Evolutionary conservation across 2,888 invertebrate genomes (phyloP).

Genomic region (Argyresthia goedartella): DNA sequence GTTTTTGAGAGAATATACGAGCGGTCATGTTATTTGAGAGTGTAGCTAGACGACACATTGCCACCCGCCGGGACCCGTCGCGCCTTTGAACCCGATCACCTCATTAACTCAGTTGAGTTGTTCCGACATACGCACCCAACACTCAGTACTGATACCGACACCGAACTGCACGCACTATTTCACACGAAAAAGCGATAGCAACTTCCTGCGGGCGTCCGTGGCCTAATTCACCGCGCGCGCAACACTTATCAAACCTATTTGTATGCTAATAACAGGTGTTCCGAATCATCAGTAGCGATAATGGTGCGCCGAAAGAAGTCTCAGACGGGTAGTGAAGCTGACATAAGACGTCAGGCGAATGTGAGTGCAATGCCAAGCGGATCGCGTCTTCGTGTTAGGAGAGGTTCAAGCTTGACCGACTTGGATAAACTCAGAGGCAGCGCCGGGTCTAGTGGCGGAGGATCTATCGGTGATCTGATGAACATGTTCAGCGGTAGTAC

Average conservation of each 20-base stretch:
- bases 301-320: conserved; percentile 55
- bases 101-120: conserved; percentile 60
- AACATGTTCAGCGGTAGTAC: conserved; percentile 81
- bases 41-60: background rate
- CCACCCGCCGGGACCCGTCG: conserved; percentile 44
- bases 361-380: conserved; percentile 44
- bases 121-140: conserved; percentile 40
- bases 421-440: conserved; percentile 74
- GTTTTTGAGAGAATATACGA: too few species aligned
- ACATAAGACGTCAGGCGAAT: conserved; percentile 66
- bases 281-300: conserved; percentile 12
- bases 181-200: conserved; percentile 50
- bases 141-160: conserved; percentile 52
- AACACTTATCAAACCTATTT: conserved; percentile 46
- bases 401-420: conserved; percentile 81
- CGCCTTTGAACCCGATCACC: conserved; percentile 64
- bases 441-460: conserved; percentile 58
- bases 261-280: conserved; percentile 44
- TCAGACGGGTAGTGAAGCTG: conserved; percentile 57
- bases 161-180: conserved; percentile 24
- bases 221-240: conserved; percentile 52
- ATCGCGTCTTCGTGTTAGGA: conserved; percentile 70
- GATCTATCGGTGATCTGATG: conserved; percentile 85
- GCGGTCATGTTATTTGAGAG: too few species aligned
- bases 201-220: conserved; percentile 66